Evolutionary conservation across 1,140 invertebrate genomes (phyloP), one percentile per base, ranked within the genome.

Genomic region (Macrosteles quadrilineatus): DNA sequence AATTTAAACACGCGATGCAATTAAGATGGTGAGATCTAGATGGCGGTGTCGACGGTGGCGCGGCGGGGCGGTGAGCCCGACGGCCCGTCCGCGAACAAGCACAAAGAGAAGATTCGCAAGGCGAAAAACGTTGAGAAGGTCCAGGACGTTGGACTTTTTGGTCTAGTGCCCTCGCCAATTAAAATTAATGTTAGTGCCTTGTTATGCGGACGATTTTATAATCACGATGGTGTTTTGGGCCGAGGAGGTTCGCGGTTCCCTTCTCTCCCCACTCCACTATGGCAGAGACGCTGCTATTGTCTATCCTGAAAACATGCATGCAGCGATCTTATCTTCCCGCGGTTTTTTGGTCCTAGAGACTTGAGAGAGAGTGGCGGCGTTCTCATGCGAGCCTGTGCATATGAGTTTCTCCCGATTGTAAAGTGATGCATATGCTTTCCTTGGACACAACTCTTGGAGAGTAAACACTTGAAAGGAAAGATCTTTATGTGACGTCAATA

Each of bases 51-150:
- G 47, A 50, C 21, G 47, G 17, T 50, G 21, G 47, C 47, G 47
- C 47, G 47, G 47, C 47, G 47, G 21, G 47, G 47, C 47, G 47
- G 47, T 11, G 17, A 17, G 17, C 9, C 36, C 36, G 36, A 43
- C 36, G 9, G 17, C 17, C 17, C 9, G n/a, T 36, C 14, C 47
- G 21, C 47, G 47, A n/a, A 50, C 47, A 6, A 3, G 6, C 47
- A 50, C 47, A 50, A 50, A 19, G 47, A 50, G 47, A 43, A 50
- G 21, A 50, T 23, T 19, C 47, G 6, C 47, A 50, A n/a, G 47
- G 21, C 47, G 47, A 50, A 50, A 50, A 50, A 50, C 47, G 47
- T 50, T 50, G 47, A 23, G 47, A n/a, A 50, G 47, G 47, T 50
- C 47, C 17, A 50, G 47, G 47, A 23, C 47, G 47, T 50, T 50